Evolutionary conservation across 2,888 invertebrate species (phyloP).

Genomic region (Oeneis ivallda): DNA sequence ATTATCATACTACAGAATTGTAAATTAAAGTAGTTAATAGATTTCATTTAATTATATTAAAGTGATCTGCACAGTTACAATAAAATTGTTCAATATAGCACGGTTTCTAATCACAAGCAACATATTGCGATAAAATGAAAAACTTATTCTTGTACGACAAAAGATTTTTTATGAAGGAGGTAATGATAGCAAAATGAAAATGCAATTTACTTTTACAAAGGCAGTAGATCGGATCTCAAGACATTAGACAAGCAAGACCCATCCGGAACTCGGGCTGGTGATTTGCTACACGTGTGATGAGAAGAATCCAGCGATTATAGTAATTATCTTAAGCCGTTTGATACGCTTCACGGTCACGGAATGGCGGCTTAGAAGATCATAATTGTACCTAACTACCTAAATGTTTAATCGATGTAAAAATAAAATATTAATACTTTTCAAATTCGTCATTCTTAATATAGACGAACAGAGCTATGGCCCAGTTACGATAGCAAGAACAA

Average conservation of each 20-base stretch:
- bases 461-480: neutral
- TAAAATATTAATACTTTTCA: neutral
- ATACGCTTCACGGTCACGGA: constrained; percentile 66
- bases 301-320: constrained; percentile 63
- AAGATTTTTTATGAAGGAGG: constrained; percentile 25
- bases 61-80: too few relatives aligned
- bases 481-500: neutral
- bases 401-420: constrained; percentile 8
- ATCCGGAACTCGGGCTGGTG: constrained; percentile 62
- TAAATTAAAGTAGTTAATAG: too few relatives aligned
- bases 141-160: neutral
- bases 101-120: neutral
- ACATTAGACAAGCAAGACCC: constrained; percentile 53
- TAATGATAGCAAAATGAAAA: constrained; percentile 47
- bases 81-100: neutral
- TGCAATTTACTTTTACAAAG: constrained; percentile 55
- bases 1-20: too few relatives aligned
- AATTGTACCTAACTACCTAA: neutral
- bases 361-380: constrained; percentile 30
- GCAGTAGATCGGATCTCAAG: constrained; percentile 65
- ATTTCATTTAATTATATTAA: too few relatives aligned
- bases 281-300: constrained; percentile 66
- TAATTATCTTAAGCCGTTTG: constrained; percentile 59
- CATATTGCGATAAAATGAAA: neutral
- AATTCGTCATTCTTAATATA: constrained; percentile 8